These are phyloP conservation scores for Vulpes lagopus DNA, from an alignment of 2,113 vertebrate species.

Conservation along the genomic window DNA sequence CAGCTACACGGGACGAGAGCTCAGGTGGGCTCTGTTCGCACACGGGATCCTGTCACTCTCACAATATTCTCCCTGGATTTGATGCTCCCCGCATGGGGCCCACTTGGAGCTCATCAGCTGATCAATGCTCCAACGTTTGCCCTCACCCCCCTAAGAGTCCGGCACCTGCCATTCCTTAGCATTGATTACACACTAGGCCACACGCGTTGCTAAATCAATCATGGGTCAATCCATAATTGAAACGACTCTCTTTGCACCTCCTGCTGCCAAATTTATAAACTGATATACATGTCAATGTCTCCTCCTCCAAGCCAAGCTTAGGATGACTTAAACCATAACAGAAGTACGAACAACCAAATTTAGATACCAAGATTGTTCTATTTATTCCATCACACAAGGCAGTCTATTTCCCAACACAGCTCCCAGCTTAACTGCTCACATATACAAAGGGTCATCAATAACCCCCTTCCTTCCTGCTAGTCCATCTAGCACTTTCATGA, in stretches of 20 bases:
- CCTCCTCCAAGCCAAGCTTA: background rate
- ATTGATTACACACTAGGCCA: background rate
- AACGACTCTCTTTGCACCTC: background rate
- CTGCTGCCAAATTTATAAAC: conserved; percentile 24
- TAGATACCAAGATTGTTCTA: background rate
- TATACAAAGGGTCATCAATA: background rate
- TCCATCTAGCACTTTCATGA: background rate
- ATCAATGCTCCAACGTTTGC: background rate
- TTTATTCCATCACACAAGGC: background rate
- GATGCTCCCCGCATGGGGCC: background rate
- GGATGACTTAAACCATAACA: background rate
- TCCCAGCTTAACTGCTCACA: background rate
- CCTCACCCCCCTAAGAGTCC: background rate
- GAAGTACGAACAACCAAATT: conserved; percentile 40
- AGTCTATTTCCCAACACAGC: background rate
- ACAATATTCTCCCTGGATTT: background rate
- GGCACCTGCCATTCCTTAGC: background rate
- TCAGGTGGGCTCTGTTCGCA: background rate
- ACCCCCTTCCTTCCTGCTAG: background rate
- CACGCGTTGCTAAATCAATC: background rate
- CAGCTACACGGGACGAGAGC: too few relatives aligned
- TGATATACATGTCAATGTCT: conserved; percentile 1
- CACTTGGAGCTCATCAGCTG: background rate
- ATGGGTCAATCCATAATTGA: conserved; percentile 54
- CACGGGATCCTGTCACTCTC: background rate